These are phyloP conservation scores for Ceyx cyanopectus DNA, from an alignment of 2,113 vertebrate genomes.

Conservation along the genomic window DNA sequence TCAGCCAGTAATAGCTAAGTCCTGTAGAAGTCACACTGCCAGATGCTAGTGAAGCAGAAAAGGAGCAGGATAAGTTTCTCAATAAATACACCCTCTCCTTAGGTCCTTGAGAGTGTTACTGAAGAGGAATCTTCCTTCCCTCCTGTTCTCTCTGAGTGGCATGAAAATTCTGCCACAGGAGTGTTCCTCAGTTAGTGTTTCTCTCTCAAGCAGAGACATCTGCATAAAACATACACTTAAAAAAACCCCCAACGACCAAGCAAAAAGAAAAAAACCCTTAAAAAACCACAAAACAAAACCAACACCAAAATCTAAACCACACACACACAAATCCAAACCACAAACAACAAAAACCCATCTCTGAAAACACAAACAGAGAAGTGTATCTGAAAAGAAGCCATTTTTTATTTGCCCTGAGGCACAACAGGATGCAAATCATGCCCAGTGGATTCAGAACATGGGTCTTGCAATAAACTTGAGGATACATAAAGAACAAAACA, in stretches of 20 bases:
- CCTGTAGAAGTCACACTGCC: not conserved
- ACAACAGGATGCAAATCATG: not conserved
- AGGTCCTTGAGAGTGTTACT: not conserved
- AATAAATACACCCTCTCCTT: not conserved
- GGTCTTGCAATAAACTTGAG: not conserved
- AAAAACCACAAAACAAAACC: not conserved
- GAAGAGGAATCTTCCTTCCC: not conserved
- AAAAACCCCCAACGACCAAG: not conserved
- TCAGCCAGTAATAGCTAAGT: not conserved
- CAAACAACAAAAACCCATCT: not conserved
- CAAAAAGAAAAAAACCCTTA: too few species aligned
- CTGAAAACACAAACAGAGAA: not conserved
- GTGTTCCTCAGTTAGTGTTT: not conserved
- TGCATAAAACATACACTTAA: not conserved
- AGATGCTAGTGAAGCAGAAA: not conserved
- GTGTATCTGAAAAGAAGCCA: not conserved
- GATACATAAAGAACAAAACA: not conserved
- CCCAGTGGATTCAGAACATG: not conserved
- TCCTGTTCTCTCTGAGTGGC: not conserved
- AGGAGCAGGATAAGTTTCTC: not conserved
- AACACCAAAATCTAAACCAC: too few species aligned
- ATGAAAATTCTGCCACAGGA: not conserved
- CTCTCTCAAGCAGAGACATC: not conserved
- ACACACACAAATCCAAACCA: too few species aligned
- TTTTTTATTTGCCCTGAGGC: not conserved